These are phyloP conservation scores for Hypomecis punctinalis DNA, from an alignment of 2,888 invertebrate genomes.

Conservation along the genomic window DNA sequence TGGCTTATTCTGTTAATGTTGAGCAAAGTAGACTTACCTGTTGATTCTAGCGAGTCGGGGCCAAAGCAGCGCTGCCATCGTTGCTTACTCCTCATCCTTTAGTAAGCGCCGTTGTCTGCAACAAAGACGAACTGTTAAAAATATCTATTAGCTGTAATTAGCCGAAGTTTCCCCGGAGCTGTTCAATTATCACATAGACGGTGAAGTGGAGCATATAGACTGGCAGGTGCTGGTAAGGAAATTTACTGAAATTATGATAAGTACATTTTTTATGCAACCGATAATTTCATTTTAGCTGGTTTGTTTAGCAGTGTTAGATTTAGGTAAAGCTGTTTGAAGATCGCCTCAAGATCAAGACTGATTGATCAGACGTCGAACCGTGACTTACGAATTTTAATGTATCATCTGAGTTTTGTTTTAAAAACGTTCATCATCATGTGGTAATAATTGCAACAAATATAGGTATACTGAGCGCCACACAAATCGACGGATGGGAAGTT, in stretches of 20 bases:
- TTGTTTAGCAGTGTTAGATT: too few species aligned
- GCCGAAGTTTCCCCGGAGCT: constrained; percentile 40
- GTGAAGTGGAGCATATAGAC: constrained; percentile 65
- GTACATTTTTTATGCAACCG: background rate
- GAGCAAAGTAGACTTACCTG: constrained; percentile 57
- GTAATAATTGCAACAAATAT: too few species aligned
- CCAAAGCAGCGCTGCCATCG: constrained; percentile 75
- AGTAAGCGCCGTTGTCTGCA: constrained; percentile 70
- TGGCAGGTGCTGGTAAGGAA: constrained; percentile 1
- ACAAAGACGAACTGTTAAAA: constrained; percentile 49
- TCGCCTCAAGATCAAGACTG: too few species aligned
- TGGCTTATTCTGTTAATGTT: too few species aligned
- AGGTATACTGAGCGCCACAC: too few species aligned
- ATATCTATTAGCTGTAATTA: constrained; percentile 42
- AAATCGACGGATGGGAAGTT: too few species aligned
- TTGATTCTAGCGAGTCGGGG: constrained; percentile 70
- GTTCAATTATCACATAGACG: constrained; percentile 72
- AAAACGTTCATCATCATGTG: too few species aligned
- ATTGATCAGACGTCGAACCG: too few species aligned
- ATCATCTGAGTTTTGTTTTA: too few species aligned
- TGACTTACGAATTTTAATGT: too few species aligned
- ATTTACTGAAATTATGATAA: background rate
- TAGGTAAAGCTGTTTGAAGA: too few species aligned
- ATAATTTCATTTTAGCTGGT: too few species aligned
- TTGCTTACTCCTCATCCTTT: constrained; percentile 83